Base-by-base conservation (phyloP, 1,140 invertebrate genomes). In the Portunus trituberculatus region DNA sequence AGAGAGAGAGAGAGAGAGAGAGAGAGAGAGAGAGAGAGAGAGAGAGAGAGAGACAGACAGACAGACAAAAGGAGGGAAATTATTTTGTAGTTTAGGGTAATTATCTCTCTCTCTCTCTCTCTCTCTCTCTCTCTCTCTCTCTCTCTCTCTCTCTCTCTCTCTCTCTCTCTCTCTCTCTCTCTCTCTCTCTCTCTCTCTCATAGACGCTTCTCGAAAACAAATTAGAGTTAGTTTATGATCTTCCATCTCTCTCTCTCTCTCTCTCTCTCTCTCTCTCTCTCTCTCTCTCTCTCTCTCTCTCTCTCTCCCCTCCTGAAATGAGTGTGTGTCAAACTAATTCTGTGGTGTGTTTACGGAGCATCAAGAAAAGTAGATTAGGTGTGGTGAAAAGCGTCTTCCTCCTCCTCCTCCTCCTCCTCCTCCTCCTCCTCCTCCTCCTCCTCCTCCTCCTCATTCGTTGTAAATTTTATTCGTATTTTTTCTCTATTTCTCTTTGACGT, bases 121-220 rank as follows among this genome's bases (percentile, higher is more conserved):
- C 67, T 20, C 6, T 20, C 67, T n/a, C 67, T 76, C 20, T n/a
- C n/a, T 76, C 67, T n/a, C n/a, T 76, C 67, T 76, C 67, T 76
- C 67, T 76, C 67, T 76, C 67, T 76, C 67, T 76, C 67, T 76
- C 67, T 76, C 67, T 76, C 67, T 76, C 67, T 76, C 67, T 76
- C 67, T 76, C 67, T 76, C 67, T 76, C 67, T 76, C 67, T 76
- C 67, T 76, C 52, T 59, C 52, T 59, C 52, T 59, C 52, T 59
- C 52, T 39, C 39, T 39, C 52, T 59, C 52, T 59, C 16, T 59
- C 52, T 59, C 52, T 59, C 16, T 59, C 52, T 59, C 52, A 39
- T 39, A 39, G 39, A 39, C 39, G 39, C 39, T 39, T 39, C 39
- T 59, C 52, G 52, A 59, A 59, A 59, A 59, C 52, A 59, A 59